These are phyloP conservation scores for Trypoxylus dichotomus DNA, from an alignment of 1,140 invertebrate genomes.

Conservation along the genomic window DNA sequence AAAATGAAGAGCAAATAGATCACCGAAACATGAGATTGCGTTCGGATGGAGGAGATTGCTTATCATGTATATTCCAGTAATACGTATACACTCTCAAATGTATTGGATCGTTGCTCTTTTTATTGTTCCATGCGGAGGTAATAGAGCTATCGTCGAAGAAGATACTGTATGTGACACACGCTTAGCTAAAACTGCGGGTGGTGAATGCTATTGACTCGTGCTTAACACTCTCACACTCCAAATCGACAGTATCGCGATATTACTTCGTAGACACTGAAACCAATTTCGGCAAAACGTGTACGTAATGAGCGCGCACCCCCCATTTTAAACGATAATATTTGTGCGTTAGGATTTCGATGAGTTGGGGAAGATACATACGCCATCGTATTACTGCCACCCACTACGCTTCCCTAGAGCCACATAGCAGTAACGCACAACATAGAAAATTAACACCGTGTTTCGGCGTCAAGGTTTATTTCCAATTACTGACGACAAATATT, in stretches of 20 bases:
- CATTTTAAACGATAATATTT: not conserved
- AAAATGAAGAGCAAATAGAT: not conserved
- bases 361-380: not conserved
- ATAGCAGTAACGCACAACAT: not conserved
- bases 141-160: not conserved
- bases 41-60: not conserved
- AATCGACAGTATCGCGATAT: not conserved
- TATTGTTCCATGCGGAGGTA: not conserved
- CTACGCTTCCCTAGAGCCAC: not conserved
- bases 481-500: constrained; percentile 13
- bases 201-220: not conserved
- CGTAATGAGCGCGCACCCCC: not conserved
- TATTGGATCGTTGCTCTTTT: not conserved
- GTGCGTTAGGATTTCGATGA: not conserved
- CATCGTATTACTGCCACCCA: not conserved
- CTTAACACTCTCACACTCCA: not conserved
- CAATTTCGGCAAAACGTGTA: not conserved
- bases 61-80: not conserved
- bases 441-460: constrained; percentile 4
- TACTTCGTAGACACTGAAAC: not conserved
- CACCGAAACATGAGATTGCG: not conserved
- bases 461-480: not conserved
- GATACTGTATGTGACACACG: not conserved
- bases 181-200: constrained; percentile 2
- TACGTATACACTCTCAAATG: no score